These are phyloP conservation scores for Psittacus erithacus DNA, from an alignment of 2,113 vertebrate species.

Conservation along the genomic window DNA sequence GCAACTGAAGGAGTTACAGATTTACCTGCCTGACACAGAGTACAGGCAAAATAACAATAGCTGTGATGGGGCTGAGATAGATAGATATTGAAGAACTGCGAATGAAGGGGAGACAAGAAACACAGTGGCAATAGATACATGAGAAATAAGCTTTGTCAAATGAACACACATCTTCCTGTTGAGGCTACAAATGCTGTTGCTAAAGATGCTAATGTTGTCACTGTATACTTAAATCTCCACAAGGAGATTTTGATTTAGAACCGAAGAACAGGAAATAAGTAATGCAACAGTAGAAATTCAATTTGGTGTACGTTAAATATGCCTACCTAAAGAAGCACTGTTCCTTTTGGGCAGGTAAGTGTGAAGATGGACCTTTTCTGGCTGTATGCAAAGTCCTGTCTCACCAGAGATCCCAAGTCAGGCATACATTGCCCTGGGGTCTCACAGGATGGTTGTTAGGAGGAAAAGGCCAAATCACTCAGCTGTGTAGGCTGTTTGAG, in stretches of 20 bases:
- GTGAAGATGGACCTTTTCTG: not conserved
- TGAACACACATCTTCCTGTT: not conserved
- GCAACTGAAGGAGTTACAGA: not conserved
- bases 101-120: not conserved
- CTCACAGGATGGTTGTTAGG: not conserved
- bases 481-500: not conserved
- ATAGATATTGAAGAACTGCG: not conserved
- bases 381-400: not conserved
- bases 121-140: not conserved
- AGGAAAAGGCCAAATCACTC: not conserved
- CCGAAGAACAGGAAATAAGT: not conserved
- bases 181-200: not conserved
- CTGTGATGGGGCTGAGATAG: not conserved
- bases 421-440: not conserved
- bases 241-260: not conserved
- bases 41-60: not conserved
- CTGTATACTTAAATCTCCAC: not conserved
- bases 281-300: not conserved
- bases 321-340: not conserved
- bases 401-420: not conserved
- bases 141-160: not conserved
- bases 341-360: not conserved
- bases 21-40: not conserved
- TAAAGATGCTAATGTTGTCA: not conserved
- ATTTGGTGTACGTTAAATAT: not conserved